A percentile compares a stretch with the other conserved stretches of the same genome.
Conservation (phyloP, 2,113 vertebrate species). For the Microtus richardsoni region DNA sequence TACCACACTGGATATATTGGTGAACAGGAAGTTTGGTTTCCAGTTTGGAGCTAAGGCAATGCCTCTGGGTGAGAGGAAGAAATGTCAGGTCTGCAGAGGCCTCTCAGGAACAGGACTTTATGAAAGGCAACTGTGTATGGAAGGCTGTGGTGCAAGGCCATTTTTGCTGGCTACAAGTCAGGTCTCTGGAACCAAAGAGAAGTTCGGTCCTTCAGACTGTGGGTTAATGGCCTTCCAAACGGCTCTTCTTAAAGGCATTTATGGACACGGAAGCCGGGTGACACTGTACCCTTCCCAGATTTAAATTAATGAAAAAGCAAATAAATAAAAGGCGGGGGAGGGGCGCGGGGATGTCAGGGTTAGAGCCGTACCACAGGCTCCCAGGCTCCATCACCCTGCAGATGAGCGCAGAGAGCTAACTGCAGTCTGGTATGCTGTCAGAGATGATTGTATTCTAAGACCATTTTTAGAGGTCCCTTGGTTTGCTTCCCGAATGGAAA, state of each 20-base stretch:
- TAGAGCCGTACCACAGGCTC: not conserved
- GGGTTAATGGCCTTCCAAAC: too few species aligned
- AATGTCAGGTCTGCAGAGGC: not conserved
- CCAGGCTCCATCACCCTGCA: not conserved
- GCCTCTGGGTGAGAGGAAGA: not conserved
- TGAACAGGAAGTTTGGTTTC: not conserved
- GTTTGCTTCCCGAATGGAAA: constrained; percentile 22
- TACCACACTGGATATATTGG: not conserved
- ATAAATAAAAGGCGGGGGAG: not conserved
- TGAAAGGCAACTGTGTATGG: not conserved
- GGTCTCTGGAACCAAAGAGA: not conserved
- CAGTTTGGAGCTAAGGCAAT: not conserved
- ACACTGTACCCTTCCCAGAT: not conserved
- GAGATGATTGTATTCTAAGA: not conserved
- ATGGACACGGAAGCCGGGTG: not conserved
- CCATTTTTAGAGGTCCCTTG: not conserved
- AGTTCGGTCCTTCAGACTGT: too few species aligned
- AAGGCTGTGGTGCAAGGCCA: not conserved
- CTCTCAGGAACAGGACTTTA: not conserved
- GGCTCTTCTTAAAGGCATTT: not conserved
- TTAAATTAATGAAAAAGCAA: not conserved
- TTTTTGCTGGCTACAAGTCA: not conserved
- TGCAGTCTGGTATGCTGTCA: not conserved
- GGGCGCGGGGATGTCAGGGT: too few species aligned
- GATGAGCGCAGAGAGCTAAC: not conserved